Evolutionary conservation across 2,113 vertebrate species (phyloP).

Genomic region (Hippocampus comes): DNA sequence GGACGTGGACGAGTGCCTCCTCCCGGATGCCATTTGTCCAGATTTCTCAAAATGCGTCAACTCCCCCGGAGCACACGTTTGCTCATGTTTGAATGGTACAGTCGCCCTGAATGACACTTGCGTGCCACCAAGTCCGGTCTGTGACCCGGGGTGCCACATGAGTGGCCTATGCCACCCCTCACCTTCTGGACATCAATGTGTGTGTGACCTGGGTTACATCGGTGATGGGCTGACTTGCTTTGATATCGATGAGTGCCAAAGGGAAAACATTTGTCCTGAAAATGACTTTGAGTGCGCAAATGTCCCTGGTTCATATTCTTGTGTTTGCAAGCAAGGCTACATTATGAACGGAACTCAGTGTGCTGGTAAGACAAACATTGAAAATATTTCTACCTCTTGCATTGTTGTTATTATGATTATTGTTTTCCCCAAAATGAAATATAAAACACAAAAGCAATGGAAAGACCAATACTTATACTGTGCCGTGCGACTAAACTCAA

Average conservation of each 20-base stretch:
- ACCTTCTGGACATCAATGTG: slow-evolving; percentile 68
- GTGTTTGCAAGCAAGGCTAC: slow-evolving; percentile 73
- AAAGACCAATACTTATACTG: too few species aligned
- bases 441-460: too few species aligned
- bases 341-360: slow-evolving; percentile 58
- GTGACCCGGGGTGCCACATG: slow-evolving; percentile 67
- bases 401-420: background rate
- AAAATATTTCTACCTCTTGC: background rate
- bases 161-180: slow-evolving; percentile 73
- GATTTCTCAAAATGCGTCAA: slow-evolving; percentile 70
- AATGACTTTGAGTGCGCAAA: slow-evolving; percentile 73
- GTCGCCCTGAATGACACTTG: slow-evolving; percentile 66
- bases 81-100: slow-evolving; percentile 78
- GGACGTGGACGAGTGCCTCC: slow-evolving; percentile 72
- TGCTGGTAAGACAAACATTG: slow-evolving; percentile 57
- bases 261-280: slow-evolving; percentile 64
- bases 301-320: slow-evolving; percentile 70
- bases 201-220: slow-evolving; percentile 74
- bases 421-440: too few species aligned
- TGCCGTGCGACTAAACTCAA: too few species aligned
- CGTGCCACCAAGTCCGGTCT: slow-evolving; percentile 56
- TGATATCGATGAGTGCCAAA: slow-evolving; percentile 75
- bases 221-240: slow-evolving; percentile 69
- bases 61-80: slow-evolving; percentile 73
- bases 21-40: slow-evolving; percentile 63